phyloP scores from a whole-genome alignment of 2,113 vertebrate genomes.

The Cyanoliseus patagonus region DNA sequence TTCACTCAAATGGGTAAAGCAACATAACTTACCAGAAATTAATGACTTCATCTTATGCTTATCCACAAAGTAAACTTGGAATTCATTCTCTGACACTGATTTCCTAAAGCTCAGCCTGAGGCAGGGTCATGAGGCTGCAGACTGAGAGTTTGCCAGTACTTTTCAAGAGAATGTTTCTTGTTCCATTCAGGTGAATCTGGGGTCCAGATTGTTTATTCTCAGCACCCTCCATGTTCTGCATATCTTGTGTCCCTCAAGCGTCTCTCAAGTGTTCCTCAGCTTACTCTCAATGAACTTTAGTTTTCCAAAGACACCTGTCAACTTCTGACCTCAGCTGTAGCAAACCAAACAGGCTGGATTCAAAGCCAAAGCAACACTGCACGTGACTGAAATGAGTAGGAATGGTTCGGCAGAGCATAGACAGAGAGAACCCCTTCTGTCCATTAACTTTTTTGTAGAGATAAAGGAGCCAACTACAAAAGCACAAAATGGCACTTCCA shows the following conservation, averaged over 20 bases:
- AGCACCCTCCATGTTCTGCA: background rate
- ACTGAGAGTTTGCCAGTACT: background rate
- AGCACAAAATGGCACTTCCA: background rate
- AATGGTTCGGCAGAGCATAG: background rate
- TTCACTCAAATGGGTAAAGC: conserved; percentile 13
- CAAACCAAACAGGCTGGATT: background rate
- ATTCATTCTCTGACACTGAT: background rate
- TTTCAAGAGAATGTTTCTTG: background rate
- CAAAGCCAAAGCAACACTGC: background rate
- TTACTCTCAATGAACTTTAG: background rate
- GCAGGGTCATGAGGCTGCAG: background rate
- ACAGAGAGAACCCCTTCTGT: background rate
- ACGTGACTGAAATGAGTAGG: background rate
- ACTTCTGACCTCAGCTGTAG: background rate
- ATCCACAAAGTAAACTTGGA: background rate
- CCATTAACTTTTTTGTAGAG: background rate
- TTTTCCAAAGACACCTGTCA: background rate
- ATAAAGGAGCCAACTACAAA: background rate
- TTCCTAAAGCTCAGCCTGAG: background rate
- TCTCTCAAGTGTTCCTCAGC: background rate
- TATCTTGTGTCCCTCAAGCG: background rate
- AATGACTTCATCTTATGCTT: background rate
- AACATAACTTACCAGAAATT: background rate
- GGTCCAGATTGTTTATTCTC: background rate
- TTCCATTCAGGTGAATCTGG: background rate